Conservation (phyloP, 1,140 invertebrate genomes). For the Caenorhabditis remanei region DNA sequence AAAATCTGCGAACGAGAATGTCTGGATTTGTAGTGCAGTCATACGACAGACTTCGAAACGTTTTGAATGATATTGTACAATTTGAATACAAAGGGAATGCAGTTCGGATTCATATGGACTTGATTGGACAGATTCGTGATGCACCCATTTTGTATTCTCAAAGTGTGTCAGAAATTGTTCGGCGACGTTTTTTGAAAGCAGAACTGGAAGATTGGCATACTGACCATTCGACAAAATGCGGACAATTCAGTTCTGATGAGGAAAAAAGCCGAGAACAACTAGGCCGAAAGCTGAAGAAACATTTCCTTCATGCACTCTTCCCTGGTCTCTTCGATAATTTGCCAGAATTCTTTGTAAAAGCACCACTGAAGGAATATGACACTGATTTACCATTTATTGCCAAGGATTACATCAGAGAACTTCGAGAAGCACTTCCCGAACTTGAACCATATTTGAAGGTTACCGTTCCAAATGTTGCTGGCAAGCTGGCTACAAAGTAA, state of each 20-base stretch:
- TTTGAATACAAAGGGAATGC: constrained; percentile 40
- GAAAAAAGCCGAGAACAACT: constrained; percentile 15
- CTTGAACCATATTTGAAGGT: constrained; percentile 28
- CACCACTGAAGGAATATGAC: constrained; percentile 15
- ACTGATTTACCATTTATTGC: constrained; percentile 1
- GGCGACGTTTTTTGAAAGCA: constrained; percentile 11
- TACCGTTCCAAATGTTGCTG: background rate
- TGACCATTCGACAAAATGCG: constrained; percentile 1
- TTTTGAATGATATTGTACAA: constrained; percentile 28
- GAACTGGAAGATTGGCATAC: constrained; percentile 30
- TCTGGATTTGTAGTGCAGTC: constrained; percentile 30
- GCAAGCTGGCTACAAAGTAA: constrained; percentile 28
- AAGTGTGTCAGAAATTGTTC: constrained; percentile 32
- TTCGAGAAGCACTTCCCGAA: constrained; percentile 16
- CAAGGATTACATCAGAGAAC: constrained; percentile 33
- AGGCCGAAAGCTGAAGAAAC: constrained; percentile 9
- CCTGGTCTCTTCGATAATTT: constrained; percentile 16
- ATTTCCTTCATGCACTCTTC: constrained; percentile 37
- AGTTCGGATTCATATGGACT: constrained; percentile 35
- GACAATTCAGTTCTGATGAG: background rate
- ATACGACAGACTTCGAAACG: constrained; percentile 1
- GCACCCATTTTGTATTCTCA: constrained; percentile 26
- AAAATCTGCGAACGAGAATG: constrained; percentile 31
- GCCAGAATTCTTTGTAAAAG: constrained; percentile 28
- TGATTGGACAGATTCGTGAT: constrained; percentile 34